Evolutionary conservation across 2,888 invertebrate genomes (phyloP), one percentile per base, ranked within the genome.

Genomic region (Ephialtes manifestator): DNA sequence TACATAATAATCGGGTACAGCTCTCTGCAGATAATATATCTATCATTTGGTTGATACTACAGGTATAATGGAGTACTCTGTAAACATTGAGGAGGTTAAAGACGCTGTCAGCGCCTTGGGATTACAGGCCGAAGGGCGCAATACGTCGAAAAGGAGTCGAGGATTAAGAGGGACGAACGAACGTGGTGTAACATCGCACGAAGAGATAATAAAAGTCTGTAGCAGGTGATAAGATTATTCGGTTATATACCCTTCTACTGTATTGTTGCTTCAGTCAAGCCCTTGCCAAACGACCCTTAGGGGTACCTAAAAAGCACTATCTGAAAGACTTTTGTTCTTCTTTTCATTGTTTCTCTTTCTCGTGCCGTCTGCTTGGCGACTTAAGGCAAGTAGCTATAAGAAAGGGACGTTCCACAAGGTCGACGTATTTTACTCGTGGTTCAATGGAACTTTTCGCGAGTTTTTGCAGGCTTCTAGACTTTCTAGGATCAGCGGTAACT

Each of bases 141-240:
- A 24, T 51, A 24, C 35, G 35, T 18, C 31, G 60, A n/a, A 7
- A 24, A 48, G 51, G 65, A 76, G 51, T 65, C 39, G 1, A 18
- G 43, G 75, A 70, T 60, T 53, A 63, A 75, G 70, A 55, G 39
- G 74, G 20, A 51, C n/a, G 70, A 74, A 60, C 74, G 83, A 74
- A 60, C 74, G 83, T 83, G 79, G 28, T 63, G 68, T 13, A 53
- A 70, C 79, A 71, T 81, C 58, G 20, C 10, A 53, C 65, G 8
- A 15, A 55, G 51, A 60, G 76, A 84, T 81, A 35, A 84, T 75
- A 76, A 67, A 84, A 72, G 70, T 43, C 20, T 39, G 46, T 43
- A 51, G 46, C 48, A 60, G 60, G 18, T 77, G 67, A 65, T 81
- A 24, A 70, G 67, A 71, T 81, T 81, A 84, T 81, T 72, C 81